phyloP scores from a whole-genome alignment of 2,888 invertebrate species.

The Nomada fabriciana region DNA sequence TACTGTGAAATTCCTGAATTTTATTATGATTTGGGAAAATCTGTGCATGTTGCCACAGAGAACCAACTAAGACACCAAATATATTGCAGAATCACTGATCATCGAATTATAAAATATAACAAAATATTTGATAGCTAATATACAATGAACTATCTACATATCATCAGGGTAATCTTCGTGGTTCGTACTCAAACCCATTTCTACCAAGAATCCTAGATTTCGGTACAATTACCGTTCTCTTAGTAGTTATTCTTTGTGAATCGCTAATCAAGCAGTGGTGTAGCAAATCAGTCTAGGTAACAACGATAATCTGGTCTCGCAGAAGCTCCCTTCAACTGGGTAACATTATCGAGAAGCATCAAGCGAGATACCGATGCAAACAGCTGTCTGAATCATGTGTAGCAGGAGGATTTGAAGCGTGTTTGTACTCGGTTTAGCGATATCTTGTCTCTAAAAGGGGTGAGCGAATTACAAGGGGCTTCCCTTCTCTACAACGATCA shows the following conservation, averaged over 20 bases:
- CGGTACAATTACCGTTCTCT: not conserved
- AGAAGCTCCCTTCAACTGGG: constrained; percentile 22
- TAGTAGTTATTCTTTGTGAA: not conserved
- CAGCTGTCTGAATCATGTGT: constrained; percentile 25
- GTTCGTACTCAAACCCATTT: not conserved
- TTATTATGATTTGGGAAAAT: too few relatives aligned
- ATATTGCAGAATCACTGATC: too few relatives aligned
- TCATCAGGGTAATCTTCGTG: too few relatives aligned
- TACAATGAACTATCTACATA: too few relatives aligned
- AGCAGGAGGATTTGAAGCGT: constrained; percentile 22
- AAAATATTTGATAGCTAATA: too few relatives aligned
- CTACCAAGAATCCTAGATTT: not conserved
- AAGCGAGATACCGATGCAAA: constrained; percentile 42
- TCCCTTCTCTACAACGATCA: constrained; percentile 23
- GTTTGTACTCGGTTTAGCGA: constrained; percentile 51
- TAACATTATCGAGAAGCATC: constrained; percentile 37
- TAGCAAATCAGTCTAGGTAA: constrained; percentile 30
- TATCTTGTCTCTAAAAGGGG: constrained; percentile 16
- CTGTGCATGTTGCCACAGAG: too few relatives aligned
- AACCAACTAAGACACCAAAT: too few relatives aligned
- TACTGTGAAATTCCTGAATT: too few relatives aligned
- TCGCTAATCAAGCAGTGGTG: not conserved
- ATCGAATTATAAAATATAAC: too few relatives aligned
- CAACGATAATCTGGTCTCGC: constrained; percentile 27
- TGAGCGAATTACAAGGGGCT: constrained; percentile 35